Evolutionary conservation across 2,113 vertebrate species (phyloP).

Genomic region (Aphyosemion australe): DNA sequence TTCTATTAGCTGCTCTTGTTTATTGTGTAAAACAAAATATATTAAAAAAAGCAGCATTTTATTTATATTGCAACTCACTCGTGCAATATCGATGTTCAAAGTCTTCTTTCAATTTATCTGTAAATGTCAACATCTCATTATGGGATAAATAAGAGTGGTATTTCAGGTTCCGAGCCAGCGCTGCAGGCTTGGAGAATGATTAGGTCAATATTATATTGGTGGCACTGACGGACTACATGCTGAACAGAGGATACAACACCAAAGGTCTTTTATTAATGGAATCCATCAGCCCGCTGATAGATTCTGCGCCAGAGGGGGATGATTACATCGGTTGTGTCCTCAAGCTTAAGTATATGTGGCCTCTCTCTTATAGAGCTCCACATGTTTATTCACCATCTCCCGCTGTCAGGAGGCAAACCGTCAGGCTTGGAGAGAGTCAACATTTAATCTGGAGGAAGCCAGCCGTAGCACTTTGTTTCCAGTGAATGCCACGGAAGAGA

Average conservation of each 20-base stretch:
- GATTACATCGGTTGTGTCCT: slow-evolving; percentile 53
- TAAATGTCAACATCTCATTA: slow-evolving; percentile 73
- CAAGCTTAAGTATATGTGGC: slow-evolving; percentile 29
- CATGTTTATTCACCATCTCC: slow-evolving; percentile 64
- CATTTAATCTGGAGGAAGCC: slow-evolving; percentile 72
- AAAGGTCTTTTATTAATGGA: slow-evolving; percentile 72
- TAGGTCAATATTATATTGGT: slow-evolving; percentile 65
- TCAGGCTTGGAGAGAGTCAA: slow-evolving; percentile 66
- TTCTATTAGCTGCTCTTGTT: slow-evolving; percentile 38
- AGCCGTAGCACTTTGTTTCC: slow-evolving; percentile 55
- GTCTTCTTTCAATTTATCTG: slow-evolving; percentile 55
- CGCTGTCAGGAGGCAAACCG: slow-evolving; percentile 62
- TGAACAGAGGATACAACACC: slow-evolving; percentile 48
- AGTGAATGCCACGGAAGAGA: slow-evolving; percentile 56
- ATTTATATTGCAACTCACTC: slow-evolving; percentile 28
- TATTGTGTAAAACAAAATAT: not conserved
- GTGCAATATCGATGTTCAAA: slow-evolving; percentile 29
- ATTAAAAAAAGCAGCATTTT: slow-evolving; percentile 16
- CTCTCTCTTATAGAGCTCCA: slow-evolving; percentile 25
- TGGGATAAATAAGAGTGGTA: slow-evolving; percentile 52
- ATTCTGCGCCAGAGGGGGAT: slow-evolving; percentile 36
- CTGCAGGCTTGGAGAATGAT: slow-evolving; percentile 57
- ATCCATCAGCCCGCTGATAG: slow-evolving; percentile 64
- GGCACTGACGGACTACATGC: slow-evolving; percentile 49
- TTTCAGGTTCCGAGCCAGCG: slow-evolving; percentile 41